Evolutionary conservation across 2,113 vertebrate genomes (phyloP).

Genomic region (Siniperca knerii): DNA sequence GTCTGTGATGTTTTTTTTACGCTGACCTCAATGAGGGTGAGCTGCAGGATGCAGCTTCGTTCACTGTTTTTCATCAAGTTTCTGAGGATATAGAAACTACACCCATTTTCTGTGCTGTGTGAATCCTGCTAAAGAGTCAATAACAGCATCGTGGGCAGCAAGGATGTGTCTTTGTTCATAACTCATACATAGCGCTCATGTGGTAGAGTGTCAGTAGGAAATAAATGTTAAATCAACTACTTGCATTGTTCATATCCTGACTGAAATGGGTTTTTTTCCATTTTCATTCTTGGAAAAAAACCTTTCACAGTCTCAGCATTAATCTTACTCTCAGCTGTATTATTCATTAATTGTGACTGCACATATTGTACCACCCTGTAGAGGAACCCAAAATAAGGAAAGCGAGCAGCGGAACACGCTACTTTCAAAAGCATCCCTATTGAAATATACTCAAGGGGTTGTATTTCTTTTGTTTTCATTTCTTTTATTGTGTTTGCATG

Average conservation of each 20-base stretch:
- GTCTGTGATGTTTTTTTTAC: background rate
- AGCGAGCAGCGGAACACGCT: background rate
- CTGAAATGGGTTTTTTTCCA: background rate
- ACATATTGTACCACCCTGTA: background rate
- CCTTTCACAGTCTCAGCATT: background rate
- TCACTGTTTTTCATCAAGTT: background rate
- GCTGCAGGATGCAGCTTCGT: background rate
- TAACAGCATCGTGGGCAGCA: background rate
- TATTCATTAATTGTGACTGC: background rate
- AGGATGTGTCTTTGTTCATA: slow-evolving; percentile 16
- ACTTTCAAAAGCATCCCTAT: slow-evolving; percentile 5
- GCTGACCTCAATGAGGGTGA: background rate
- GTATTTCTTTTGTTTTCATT: slow-evolving; percentile 7
- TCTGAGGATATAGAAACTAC: background rate
- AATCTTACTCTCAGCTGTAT: background rate
- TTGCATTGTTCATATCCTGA: slow-evolving; percentile 1
- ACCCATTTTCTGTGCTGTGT: background rate
- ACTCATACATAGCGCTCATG: background rate
- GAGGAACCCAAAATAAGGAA: background rate
- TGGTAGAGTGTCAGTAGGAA: background rate
- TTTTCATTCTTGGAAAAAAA: background rate
- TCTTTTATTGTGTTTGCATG: background rate
- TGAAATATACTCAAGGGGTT: background rate
- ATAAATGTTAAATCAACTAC: slow-evolving; percentile 24
- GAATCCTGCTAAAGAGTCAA: background rate